A percentile compares a stretch with the other conserved stretches of the same genome.
Conservation (phyloP, 2,888 invertebrate species). For the Caenorhabditis imperialis region DNA sequence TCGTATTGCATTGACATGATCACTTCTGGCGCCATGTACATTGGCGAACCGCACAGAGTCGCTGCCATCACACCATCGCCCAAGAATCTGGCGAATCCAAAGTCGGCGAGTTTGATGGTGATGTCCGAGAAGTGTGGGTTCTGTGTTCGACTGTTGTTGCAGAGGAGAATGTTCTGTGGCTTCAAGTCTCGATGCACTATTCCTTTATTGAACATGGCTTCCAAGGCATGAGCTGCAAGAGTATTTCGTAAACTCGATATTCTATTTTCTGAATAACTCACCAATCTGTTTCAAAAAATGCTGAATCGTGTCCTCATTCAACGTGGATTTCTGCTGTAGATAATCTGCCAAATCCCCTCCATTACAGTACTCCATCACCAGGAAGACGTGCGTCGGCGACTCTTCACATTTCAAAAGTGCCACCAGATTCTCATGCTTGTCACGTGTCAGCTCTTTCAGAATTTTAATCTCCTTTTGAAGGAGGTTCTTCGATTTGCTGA, state of each 20-base stretch:
- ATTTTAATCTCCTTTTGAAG: slow-evolving; percentile 99
- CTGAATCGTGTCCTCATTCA: slow-evolving; percentile 96
- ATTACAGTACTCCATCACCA: slow-evolving; percentile 98
- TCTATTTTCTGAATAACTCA: slow-evolving; percentile 79
- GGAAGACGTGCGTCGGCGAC: slow-evolving; percentile 92
- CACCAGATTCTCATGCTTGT: slow-evolving; percentile 98
- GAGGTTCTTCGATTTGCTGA: slow-evolving; percentile 95
- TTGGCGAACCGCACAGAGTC: slow-evolving; percentile 98
- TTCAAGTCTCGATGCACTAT: slow-evolving; percentile 97
- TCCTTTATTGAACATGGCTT: slow-evolving; percentile 95
- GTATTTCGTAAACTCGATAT: neutral
- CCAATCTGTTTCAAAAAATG: slow-evolving; percentile 93
- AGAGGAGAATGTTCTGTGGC: slow-evolving; percentile 97
- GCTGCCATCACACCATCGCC: slow-evolving; percentile 99
- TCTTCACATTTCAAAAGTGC: slow-evolving; percentile 97
- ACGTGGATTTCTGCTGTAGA: slow-evolving; percentile 90
- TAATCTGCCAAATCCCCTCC: slow-evolving; percentile 99
- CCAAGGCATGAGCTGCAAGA: slow-evolving; percentile 91
- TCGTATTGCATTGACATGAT: slow-evolving; percentile 99
- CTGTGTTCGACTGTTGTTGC: slow-evolving; percentile 80
- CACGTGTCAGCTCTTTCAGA: slow-evolving; percentile 93
- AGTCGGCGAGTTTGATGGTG: slow-evolving; percentile 95
- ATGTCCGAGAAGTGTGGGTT: slow-evolving; percentile 88
- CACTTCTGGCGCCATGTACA: slow-evolving; percentile 93
- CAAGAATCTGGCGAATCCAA: slow-evolving; percentile 98